phyloP scores from a whole-genome alignment of 2,113 vertebrate genomes.

The Toxostoma redivivum region DNA sequence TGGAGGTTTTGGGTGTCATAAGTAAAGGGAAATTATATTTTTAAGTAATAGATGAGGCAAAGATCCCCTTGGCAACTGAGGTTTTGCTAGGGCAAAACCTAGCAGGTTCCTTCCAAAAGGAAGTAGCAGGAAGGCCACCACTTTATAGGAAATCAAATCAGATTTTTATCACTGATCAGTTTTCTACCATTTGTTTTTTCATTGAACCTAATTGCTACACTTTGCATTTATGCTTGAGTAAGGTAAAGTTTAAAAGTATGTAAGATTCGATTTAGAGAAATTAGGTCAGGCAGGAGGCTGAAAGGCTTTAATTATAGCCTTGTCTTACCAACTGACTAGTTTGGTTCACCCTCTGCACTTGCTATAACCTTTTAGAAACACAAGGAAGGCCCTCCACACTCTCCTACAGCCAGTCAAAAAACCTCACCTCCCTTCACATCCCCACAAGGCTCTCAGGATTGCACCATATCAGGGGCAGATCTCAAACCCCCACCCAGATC shows the following conservation, averaged over 20 bases:
- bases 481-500: background rate
- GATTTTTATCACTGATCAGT: background rate
- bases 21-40: background rate
- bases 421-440: background rate
- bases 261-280: background rate
- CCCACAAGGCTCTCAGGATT: background rate
- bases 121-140: background rate
- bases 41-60: background rate
- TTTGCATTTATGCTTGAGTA: constrained; percentile 39
- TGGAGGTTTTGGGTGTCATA: background rate
- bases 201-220: background rate
- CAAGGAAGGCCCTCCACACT: background rate
- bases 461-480: background rate
- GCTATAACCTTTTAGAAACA: background rate
- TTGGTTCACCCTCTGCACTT: background rate
- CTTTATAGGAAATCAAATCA: background rate
- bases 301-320: background rate
- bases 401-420: background rate
- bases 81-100: background rate
- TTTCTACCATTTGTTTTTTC: background rate
- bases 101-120: background rate
- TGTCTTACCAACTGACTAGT: background rate
- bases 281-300: background rate
- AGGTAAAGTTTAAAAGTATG: background rate
- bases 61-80: background rate